Percentiles rank a stretch among this genome's conserved stretches.
These are phyloP conservation scores for Neogale vison DNA, from an alignment of 2,113 vertebrate species.

Conservation along the genomic window DNA sequence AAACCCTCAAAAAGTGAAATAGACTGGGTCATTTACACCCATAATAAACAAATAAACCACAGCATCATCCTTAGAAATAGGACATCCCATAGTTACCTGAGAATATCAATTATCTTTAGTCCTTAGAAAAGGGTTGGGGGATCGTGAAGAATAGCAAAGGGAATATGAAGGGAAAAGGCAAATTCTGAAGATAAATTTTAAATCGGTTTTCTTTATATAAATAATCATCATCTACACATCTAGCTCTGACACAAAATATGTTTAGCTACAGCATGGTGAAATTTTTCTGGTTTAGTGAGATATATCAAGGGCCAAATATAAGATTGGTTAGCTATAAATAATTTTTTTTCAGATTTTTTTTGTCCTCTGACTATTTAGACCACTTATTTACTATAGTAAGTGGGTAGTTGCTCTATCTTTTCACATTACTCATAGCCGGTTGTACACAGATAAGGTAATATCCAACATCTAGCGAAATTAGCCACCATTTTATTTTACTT, in stretches of 20 bases:
- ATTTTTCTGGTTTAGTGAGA: not conserved
- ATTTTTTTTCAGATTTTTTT: not conserved
- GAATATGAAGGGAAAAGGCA: not conserved
- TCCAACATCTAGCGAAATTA: not conserved
- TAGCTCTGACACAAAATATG: not conserved
- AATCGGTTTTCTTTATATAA: not conserved
- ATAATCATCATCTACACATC: not conserved
- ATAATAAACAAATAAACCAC: not conserved
- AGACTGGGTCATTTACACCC: not conserved
- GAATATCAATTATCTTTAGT: not conserved
- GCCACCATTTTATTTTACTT: not conserved
- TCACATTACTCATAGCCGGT: not conserved
- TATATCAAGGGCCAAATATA: not conserved
- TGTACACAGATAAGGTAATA: not conserved
- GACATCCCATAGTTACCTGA: not conserved
- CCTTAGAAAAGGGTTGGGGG: not conserved
- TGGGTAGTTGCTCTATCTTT: not conserved
- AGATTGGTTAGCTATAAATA: not conserved
- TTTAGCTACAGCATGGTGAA: not conserved
- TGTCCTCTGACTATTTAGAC: not conserved
- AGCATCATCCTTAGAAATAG: not conserved
- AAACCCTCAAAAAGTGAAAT: not conserved
- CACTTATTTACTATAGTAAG: not conserved
- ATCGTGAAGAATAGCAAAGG: not conserved
- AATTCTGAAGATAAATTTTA: not conserved